Conservation (phyloP, 2,888 invertebrate genomes). For the Liopterus haemorrhoidalis region DNA sequence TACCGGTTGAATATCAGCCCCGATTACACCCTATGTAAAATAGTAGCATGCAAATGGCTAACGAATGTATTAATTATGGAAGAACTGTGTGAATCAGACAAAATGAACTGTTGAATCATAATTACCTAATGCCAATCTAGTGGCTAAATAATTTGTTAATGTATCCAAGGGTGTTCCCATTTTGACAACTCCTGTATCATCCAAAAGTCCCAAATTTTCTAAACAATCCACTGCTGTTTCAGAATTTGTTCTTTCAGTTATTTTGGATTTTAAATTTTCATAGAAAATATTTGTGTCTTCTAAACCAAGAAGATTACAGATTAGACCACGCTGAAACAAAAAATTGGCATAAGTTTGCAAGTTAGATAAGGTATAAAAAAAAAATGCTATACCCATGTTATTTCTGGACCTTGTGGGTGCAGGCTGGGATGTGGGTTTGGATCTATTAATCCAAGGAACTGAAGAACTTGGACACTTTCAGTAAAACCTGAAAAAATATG, state of each 20-base stretch:
- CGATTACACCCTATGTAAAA: too few species aligned
- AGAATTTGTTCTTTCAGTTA: slow-evolving; percentile 72
- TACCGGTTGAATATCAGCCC: too few species aligned
- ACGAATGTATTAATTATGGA: too few species aligned
- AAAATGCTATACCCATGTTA: slow-evolving; percentile 90
- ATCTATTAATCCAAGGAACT: slow-evolving; percentile 82
- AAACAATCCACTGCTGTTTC: slow-evolving; percentile 66
- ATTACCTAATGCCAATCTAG: slow-evolving; percentile 70
- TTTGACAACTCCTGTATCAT: slow-evolving; percentile 77
- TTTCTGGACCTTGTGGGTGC: slow-evolving; percentile 92
- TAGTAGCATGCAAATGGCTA: too few species aligned
- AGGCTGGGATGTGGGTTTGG: slow-evolving; percentile 78
- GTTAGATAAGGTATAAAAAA: not conserved
- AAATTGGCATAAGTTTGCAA: slow-evolving; percentile 8
- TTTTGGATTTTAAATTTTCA: slow-evolving; percentile 81
- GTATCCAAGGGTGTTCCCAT: slow-evolving; percentile 86
- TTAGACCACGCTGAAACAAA: slow-evolving; percentile 64
- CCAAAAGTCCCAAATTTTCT: slow-evolving; percentile 81
- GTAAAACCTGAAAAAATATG: slow-evolving; percentile 62
- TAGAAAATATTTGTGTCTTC: slow-evolving; percentile 83
- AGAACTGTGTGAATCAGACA: too few species aligned
- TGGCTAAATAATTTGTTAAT: slow-evolving; percentile 80
- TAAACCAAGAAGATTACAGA: slow-evolving; percentile 79
- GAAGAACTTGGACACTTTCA: slow-evolving; percentile 80
- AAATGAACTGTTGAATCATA: too few species aligned